These are phyloP conservation scores for Callocephalon fimbriatum DNA, from an alignment of 2,113 vertebrate genomes.

Conservation along the genomic window DNA sequence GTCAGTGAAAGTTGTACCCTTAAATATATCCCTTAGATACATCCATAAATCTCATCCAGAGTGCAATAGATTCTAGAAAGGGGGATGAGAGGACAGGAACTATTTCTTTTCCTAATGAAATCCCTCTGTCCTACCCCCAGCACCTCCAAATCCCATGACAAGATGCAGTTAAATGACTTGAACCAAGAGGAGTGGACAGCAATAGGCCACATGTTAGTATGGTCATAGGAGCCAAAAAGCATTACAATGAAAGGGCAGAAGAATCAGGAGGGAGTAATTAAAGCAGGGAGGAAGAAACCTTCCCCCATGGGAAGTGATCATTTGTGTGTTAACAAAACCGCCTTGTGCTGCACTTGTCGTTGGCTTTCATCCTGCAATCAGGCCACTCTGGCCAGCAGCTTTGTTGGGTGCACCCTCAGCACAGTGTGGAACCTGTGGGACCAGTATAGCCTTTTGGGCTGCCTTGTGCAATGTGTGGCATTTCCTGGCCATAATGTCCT, in stretches of 20 bases:
- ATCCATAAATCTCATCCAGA: not conserved
- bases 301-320: rapidly evolving
- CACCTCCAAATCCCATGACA: not conserved
- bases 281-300: not conserved
- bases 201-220: rapidly evolving
- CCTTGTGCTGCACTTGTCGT: not conserved
- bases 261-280: not conserved
- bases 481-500: not conserved
- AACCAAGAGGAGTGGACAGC: rapidly evolving
- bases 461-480: rapidly evolving
- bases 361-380: not conserved
- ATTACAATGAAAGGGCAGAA: not conserved
- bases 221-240: not conserved
- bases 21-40: not conserved
- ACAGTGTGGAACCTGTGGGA: not conserved
- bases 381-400: rapidly evolving
- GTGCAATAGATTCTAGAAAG: not conserved
- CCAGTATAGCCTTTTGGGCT: not conserved
- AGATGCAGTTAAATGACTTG: not conserved
- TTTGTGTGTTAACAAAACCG: not conserved
- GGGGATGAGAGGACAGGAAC: not conserved
- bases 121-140: not conserved
- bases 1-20: not conserved
- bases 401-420: rapidly evolving
- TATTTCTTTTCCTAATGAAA: not conserved